Evolutionary conservation across 2,797 vertebrate species (phyloP).

Genomic region (Orestias chungarensis): DNA sequence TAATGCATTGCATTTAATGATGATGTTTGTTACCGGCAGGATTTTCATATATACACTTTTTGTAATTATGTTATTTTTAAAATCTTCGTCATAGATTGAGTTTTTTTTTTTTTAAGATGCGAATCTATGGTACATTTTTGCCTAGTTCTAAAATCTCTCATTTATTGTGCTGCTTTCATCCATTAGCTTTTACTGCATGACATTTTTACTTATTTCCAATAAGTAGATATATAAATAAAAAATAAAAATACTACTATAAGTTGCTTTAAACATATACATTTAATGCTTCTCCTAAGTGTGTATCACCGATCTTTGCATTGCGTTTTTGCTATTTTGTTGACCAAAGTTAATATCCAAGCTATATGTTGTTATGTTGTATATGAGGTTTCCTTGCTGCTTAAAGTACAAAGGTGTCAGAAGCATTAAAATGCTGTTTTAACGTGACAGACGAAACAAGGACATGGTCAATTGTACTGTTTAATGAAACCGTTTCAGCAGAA

Average conservation of each 20-base stretch:
- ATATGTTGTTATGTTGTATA: constrained; percentile 45
- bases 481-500: constrained; percentile 22
- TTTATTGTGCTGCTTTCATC: constrained; percentile 48
- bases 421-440: constrained; percentile 8
- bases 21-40: constrained; percentile 23
- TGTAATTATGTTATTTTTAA: constrained; percentile 21
- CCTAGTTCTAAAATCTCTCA: constrained; percentile 6
- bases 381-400: constrained; percentile 39
- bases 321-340: constrained; percentile 34
- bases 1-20: constrained; percentile 1
- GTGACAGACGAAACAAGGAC: constrained; percentile 25
- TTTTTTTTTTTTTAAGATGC: constrained; percentile 16
- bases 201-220: constrained; percentile 44
- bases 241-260: too few relatives aligned
- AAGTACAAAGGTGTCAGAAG: constrained; percentile 21
- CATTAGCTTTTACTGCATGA: constrained; percentile 28
- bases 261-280: constrained; percentile 12
- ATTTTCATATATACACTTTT: constrained; percentile 28
- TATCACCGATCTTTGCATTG: constrained; percentile 3
- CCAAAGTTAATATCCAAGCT: constrained; percentile 52
- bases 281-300: constrained; percentile 6
- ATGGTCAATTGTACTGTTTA: constrained; percentile 20
- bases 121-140: constrained; percentile 53
- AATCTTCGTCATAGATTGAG: neutral
- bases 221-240: constrained; percentile 32